Evolutionary conservation across 2,797 vertebrate genomes (phyloP).

Genomic region (Thamnophis elegans): DNA sequence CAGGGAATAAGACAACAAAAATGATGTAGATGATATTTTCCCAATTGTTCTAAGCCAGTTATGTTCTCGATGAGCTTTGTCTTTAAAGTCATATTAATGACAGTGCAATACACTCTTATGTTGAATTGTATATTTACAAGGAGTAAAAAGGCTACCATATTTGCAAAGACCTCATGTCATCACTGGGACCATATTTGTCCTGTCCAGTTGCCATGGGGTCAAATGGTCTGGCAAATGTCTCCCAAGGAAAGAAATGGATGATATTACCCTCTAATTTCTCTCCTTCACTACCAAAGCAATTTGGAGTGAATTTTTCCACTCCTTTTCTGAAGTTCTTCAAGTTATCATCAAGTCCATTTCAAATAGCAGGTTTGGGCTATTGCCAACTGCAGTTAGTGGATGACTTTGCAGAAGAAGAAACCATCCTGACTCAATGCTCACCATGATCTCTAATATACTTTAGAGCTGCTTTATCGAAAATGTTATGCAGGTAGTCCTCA

Average conservation of each 20-base stretch:
- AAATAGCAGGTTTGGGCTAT: neutral
- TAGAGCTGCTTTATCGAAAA: neutral
- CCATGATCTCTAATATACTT: neutral
- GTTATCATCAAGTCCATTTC: neutral
- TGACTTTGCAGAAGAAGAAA: neutral
- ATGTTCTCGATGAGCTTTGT: conserved; percentile 61
- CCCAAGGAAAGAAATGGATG: neutral
- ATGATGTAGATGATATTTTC: conserved; percentile 25
- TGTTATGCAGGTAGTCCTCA: neutral
- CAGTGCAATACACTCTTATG: conserved; percentile 25
- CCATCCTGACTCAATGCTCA: neutral
- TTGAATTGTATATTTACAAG: conserved; percentile 1
- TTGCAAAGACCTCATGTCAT: neutral
- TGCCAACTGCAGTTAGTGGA: neutral
- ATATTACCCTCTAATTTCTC: neutral
- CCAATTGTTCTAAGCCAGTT: conserved; percentile 65
- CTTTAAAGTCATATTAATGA: conserved; percentile 60
- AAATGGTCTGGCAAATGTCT: neutral
- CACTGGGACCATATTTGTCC: neutral
- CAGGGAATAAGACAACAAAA: conserved; percentile 33
- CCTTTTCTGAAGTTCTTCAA: neutral
- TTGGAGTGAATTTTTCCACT: neutral
- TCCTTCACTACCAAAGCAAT: neutral
- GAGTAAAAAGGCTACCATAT: conserved; percentile 19
- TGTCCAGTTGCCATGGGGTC: neutral